phyloP scores from a whole-genome alignment of 2,797 vertebrate genomes.

The Centropyge bicolor region DNA sequence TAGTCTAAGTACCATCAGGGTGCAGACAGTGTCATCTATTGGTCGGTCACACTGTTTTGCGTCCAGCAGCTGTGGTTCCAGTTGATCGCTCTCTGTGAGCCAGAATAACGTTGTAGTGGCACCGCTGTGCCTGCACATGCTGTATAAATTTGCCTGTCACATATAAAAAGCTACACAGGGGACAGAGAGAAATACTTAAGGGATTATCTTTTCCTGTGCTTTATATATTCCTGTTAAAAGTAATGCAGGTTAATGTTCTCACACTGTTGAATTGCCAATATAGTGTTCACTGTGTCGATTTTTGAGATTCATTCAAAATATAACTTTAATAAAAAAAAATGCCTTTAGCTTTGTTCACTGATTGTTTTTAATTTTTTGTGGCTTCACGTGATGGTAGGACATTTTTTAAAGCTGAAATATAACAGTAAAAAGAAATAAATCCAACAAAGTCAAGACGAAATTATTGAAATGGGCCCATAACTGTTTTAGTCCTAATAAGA shows the following conservation, averaged over 20 bases:
- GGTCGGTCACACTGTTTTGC: constrained; percentile 64
- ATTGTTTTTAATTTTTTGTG: not conserved
- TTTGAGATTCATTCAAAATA: not conserved
- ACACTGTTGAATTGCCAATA: not conserved
- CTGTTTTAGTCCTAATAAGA: not conserved
- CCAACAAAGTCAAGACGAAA: not conserved
- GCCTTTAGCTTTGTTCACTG: not conserved
- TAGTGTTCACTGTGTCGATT: not conserved
- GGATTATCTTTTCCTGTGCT: constrained; percentile 56
- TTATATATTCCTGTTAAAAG: constrained; percentile 12
- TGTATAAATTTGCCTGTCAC: constrained; percentile 76
- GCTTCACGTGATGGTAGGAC: not conserved
- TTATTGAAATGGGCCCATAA: not conserved
- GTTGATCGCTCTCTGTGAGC: constrained; percentile 57
- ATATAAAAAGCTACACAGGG: constrained; percentile 71
- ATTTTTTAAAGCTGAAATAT: not conserved
- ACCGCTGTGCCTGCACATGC: constrained; percentile 56
- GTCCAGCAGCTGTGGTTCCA: constrained; percentile 78
- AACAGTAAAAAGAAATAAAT: not conserved
- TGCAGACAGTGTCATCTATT: constrained; percentile 46
- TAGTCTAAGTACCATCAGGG: constrained; percentile 12
- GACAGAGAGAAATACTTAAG: constrained; percentile 59
- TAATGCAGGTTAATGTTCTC: not conserved
- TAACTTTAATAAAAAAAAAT: not conserved
- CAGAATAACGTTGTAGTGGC: constrained; percentile 61